Percentiles rank a stretch among this genome's conserved stretches.
Conservation (phyloP, 2,888 invertebrate species). For the Thecocarcelia acutangulata region DNA sequence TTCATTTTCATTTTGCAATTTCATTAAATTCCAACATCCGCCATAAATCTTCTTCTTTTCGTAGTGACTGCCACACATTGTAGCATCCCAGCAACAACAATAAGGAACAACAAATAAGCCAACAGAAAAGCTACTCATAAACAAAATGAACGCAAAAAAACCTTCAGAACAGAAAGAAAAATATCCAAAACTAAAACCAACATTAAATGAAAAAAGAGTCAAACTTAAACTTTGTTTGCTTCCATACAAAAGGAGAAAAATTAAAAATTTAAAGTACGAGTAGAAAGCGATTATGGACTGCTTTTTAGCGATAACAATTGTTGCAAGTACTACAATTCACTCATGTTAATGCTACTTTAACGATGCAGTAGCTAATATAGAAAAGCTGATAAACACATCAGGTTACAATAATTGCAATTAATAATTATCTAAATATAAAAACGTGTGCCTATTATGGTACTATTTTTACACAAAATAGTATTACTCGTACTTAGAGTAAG, state of each 20-base stretch:
- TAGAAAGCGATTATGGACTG: constrained; percentile 48
- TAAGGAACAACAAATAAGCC: constrained; percentile 50
- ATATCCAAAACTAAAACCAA: constrained; percentile 50
- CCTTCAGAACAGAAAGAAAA: constrained; percentile 35
- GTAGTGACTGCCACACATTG: constrained; percentile 68
- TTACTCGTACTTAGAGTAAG: no score
- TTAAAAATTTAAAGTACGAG: constrained; percentile 27
- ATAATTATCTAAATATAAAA: no score
- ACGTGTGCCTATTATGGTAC: no score
- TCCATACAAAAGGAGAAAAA: constrained; percentile 39
- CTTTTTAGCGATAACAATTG: constrained; percentile 50
- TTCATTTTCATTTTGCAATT: constrained; percentile 79
- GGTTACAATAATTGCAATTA: background rate
- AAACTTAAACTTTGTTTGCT: constrained; percentile 52
- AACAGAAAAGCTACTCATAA: constrained; percentile 36
- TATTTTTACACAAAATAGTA: no score
- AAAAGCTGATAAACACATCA: no score
- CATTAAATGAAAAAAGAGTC: constrained; percentile 34
- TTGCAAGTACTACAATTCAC: constrained; percentile 29
- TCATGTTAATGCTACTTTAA: constrained; percentile 10
- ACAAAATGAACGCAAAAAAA: constrained; percentile 43
- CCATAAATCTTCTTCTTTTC: constrained; percentile 80
- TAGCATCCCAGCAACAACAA: constrained; percentile 66
- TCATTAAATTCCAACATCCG: constrained; percentile 81
- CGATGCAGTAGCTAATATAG: background rate